These are phyloP conservation scores for Pluvianellus socialis DNA, from an alignment of 2,113 vertebrate genomes.

Conservation along the genomic window DNA sequence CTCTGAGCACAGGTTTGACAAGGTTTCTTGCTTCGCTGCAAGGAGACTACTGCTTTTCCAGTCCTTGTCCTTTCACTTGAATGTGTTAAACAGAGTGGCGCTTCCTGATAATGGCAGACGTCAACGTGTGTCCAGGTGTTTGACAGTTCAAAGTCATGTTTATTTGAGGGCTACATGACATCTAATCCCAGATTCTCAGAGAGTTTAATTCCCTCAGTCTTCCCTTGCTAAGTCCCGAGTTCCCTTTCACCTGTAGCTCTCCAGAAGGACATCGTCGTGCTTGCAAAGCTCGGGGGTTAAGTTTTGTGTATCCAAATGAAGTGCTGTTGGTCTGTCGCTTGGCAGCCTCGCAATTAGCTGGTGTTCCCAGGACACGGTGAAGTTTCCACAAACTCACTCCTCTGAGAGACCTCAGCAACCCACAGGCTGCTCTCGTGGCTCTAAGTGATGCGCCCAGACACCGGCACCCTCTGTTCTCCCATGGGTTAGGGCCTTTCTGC, in stretches of 20 bases:
- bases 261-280: not conserved
- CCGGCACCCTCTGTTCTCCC: not conserved
- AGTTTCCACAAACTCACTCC: not conserved
- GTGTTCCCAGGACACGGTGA: not conserved
- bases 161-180: not conserved
- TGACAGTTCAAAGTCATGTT: not conserved
- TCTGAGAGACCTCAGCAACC: not conserved
- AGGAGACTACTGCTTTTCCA: not conserved
- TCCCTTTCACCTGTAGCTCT: not conserved
- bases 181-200: not conserved
- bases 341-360: not conserved
- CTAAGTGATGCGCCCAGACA: not conserved
- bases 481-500: not conserved
- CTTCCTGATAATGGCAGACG: not conserved
- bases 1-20: not conserved
- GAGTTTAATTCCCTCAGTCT: not conserved
- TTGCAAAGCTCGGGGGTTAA: not conserved
- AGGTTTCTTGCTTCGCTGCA: not conserved
- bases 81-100: not conserved
- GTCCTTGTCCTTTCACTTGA: not conserved
- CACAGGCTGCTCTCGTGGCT: not conserved
- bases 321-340: not conserved
- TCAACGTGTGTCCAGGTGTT: fast-evolving
- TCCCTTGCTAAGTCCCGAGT: not conserved
- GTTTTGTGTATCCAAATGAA: not conserved